phyloP scores from a whole-genome alignment of 2,113 vertebrate genomes.

The Sinocyclocheilus anophthalmus region DNA sequence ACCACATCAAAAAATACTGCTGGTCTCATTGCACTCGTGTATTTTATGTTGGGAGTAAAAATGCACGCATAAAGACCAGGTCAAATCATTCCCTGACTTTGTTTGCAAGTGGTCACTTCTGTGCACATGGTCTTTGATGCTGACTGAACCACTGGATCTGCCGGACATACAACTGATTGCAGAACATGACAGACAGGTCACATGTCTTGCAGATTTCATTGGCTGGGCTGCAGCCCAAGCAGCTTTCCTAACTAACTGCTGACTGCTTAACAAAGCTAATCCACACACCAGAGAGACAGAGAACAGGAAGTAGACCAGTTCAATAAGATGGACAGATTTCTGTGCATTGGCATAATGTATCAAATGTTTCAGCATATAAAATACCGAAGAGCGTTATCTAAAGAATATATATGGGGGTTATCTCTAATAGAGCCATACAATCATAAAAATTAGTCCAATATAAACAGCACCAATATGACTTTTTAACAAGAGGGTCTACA shows the following conservation, averaged over 20 bases:
- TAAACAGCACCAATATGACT: background rate
- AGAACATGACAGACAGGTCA: slow-evolving; percentile 58
- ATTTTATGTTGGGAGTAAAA: too few species aligned
- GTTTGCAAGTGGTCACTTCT: background rate
- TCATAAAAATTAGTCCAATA: background rate
- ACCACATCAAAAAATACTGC: too few species aligned
- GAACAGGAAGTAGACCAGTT: background rate
- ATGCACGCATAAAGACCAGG: background rate
- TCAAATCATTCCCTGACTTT: background rate
- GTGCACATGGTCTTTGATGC: background rate
- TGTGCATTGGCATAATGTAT: background rate
- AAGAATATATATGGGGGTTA: background rate
- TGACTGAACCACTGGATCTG: background rate
- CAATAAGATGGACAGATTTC: background rate
- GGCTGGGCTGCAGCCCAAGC: slow-evolving; percentile 54
- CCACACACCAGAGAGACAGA: slow-evolving; percentile 43
- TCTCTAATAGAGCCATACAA: too few species aligned
- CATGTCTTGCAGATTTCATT: slow-evolving; percentile 55
- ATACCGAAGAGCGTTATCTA: background rate
- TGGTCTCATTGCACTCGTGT: too few species aligned
- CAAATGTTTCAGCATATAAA: background rate
- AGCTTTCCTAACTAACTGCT: slow-evolving; percentile 68
- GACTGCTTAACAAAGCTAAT: slow-evolving; percentile 75
- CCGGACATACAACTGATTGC: background rate
- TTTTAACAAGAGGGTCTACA: background rate